These are phyloP conservation scores for Lasioglossum albipes DNA, from an alignment of 1,140 invertebrate genomes.

Conservation along the genomic window DNA sequence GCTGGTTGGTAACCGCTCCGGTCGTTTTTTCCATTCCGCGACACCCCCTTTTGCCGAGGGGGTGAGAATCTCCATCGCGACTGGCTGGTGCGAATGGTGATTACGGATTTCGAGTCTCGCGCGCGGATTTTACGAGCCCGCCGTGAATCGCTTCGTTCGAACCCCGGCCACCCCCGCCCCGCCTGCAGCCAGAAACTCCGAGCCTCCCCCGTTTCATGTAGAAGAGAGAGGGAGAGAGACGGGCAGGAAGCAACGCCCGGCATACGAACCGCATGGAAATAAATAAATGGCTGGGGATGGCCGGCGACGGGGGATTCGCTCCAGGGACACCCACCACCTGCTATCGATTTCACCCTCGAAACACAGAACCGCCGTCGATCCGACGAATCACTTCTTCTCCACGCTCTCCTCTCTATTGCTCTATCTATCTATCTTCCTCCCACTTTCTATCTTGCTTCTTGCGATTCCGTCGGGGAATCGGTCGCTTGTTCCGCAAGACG, in stretches of 20 bases:
- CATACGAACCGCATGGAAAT: conserved; percentile 68
- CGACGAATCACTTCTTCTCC: conserved; percentile 9
- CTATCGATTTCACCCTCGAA: conserved; percentile 39
- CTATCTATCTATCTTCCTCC: no score
- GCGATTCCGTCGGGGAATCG: neutral
- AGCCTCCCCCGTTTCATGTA: conserved; percentile 8
- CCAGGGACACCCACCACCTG: conserved; percentile 22
- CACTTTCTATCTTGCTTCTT: neutral
- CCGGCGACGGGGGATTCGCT: conserved; percentile 23
- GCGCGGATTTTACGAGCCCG: conserved; percentile 61
- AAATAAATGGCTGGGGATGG: conserved; percentile 65
- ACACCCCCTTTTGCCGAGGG: neutral
- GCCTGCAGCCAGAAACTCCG: neutral
- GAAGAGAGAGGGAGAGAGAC: no score
- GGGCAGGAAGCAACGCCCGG: conserved; percentile 15
- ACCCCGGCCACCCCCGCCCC: neutral
- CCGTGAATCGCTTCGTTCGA: conserved; percentile 31
- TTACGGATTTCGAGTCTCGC: conserved; percentile 65
- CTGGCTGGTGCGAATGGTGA: conserved; percentile 62
- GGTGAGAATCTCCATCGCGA: conserved; percentile 50
- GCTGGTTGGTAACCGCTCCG: neutral
- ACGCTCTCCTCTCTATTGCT: neutral
- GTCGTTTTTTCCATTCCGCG: neutral
- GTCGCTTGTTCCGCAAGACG: neutral
- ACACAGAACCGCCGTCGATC: conserved; percentile 2